Percentiles rank a stretch among this genome's conserved stretches.
These are phyloP conservation scores for Gasterosteus nipponicus DNA, from an alignment of 2,113 vertebrate genomes.

Conservation along the genomic window DNA sequence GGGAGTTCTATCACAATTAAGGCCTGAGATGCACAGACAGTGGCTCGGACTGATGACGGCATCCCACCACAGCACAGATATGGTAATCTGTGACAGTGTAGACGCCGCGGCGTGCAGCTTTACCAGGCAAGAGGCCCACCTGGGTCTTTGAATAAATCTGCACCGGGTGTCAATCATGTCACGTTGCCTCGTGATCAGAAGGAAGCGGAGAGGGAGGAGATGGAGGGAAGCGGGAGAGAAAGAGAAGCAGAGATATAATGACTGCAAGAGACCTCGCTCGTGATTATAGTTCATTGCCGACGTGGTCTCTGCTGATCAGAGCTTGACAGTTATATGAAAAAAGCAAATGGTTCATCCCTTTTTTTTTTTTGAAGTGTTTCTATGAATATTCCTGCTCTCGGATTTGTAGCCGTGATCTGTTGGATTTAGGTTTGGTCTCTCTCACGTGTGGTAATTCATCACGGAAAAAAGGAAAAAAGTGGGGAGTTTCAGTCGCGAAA, in stretches of 20 bases:
- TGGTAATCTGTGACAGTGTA: constrained; percentile 65
- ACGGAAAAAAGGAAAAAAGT: not conserved
- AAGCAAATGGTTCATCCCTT: not conserved
- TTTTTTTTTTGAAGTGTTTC: not conserved
- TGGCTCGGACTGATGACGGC: constrained; percentile 55
- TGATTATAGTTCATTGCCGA: constrained; percentile 5
- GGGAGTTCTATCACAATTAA: constrained; percentile 61
- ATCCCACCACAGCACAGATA: constrained; percentile 60
- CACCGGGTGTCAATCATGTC: constrained; percentile 60
- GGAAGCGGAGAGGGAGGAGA: constrained; percentile 4
- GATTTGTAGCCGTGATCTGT: not conserved
- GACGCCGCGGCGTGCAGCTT: constrained; percentile 50
- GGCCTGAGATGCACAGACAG: constrained; percentile 67
- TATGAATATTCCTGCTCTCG: not conserved
- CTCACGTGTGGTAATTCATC: not conserved
- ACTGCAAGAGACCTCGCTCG: constrained; percentile 25
- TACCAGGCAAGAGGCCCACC: constrained; percentile 55
- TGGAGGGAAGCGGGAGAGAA: constrained; percentile 13
- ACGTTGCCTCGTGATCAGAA: constrained; percentile 54
- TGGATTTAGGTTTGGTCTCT: not conserved
- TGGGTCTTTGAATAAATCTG: constrained; percentile 67
- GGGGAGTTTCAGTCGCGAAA: not conserved
- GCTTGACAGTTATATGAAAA: not conserved
- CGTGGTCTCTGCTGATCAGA: constrained; percentile 18
- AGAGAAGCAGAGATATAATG: constrained; percentile 22